Base-by-base conservation (phyloP, 1,140 invertebrate species). In the Tenebrio molitor region DNA sequence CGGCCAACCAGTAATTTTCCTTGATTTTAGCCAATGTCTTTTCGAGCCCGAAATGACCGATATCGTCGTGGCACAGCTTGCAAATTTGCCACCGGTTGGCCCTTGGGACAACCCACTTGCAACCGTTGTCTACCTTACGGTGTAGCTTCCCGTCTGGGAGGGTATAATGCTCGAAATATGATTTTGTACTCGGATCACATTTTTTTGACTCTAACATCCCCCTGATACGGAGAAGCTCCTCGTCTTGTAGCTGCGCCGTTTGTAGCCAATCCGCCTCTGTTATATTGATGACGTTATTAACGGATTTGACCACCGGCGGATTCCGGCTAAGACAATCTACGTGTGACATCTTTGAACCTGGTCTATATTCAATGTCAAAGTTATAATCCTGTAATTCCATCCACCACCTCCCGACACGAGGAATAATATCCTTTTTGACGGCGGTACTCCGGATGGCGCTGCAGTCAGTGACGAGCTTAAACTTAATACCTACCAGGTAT, bases 321-420 rank as follows among this genome's bases (percentile, higher is more conserved):
- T 50, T 50, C 42, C 69, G 34, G 17, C 50, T 71, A 7, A 71
- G 58, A 25, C n/a, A 16, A 21, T 71, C 69, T 8, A 71, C 83
- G 65, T 83, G 81, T 4, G 71, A 17, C 58, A 82, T 67, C 44
- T 70, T 71, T 73, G 69, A 72, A 16, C 80, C 78, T 68, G 76
- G 66, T 71, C 83, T 77, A 75, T 86, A 84, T 23, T 77, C 62
- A 42, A 87, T 79, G 16, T 58, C 23, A 36, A 73, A 76, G 10
- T 69, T 23, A 29, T 69, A 76, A 10, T 78, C 70, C 10, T 75
- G 73, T 23, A 78, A 33, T 15, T 69, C 36, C 0, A 75, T 29
- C 36, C 73, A 76, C 75, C 77, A 78, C 14, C 77, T 36, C 0
- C 69, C 75, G 5, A 76, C 67, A 12, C 75, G 21, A n/a, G 72